These are phyloP conservation scores for Pelagia noctiluca DNA, from an alignment of 30 jellyfish, hydroid and myxozoan genomes.

Conservation along the genomic window DNA sequence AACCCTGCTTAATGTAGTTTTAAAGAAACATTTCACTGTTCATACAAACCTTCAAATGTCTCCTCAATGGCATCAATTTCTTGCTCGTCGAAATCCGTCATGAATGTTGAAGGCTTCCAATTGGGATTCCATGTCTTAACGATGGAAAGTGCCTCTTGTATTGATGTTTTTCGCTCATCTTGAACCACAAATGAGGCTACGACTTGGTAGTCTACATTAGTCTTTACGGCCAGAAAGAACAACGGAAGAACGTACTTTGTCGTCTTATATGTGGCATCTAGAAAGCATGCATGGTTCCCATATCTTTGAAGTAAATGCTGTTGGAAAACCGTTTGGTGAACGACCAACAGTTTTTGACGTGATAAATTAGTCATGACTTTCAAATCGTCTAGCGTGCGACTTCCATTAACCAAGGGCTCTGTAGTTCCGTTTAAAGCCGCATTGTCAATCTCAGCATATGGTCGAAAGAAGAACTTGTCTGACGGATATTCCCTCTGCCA, in stretches of 20 bases:
- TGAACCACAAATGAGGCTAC: background rate
- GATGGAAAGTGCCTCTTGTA: background rate
- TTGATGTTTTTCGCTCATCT: background rate
- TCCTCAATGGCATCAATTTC: slow-evolving; percentile 5
- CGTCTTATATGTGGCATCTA: background rate
- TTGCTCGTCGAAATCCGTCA: background rate
- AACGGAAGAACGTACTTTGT: background rate
- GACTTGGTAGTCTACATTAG: slow-evolving; percentile 2
- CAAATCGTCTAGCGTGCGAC: too few relatives aligned
- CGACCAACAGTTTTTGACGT: background rate
- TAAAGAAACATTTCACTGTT: background rate
- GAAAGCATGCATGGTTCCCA: background rate
- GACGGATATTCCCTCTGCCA: slow-evolving; percentile 26
- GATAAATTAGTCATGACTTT: background rate
- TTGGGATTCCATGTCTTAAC: slow-evolving; percentile 4
- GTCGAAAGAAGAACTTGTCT: slow-evolving; percentile 8
- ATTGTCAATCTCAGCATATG: background rate
- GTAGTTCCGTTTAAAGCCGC: background rate
- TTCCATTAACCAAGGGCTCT: background rate
- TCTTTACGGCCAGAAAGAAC: slow-evolving; percentile 4
- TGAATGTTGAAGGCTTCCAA: background rate
- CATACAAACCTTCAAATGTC: background rate
- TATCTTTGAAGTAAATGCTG: background rate
- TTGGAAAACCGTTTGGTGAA: background rate
- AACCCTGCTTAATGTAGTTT: too few relatives aligned